Evolutionary conservation across 2,797 vertebrate genomes (phyloP).

Genomic region (Mormyrus proboscirostris): DNA sequence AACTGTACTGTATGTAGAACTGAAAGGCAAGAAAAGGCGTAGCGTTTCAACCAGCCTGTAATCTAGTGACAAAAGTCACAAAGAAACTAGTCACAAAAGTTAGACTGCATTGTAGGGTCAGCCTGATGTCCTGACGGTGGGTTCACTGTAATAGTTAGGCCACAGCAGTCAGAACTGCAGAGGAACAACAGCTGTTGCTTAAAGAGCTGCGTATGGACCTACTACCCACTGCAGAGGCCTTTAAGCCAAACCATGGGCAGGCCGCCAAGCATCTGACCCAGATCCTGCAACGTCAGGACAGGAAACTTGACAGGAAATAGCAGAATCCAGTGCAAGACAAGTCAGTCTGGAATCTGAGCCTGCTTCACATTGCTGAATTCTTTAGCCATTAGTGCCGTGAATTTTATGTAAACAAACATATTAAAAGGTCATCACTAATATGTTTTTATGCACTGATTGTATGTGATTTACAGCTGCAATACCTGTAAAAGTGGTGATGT

Average conservation of each 20-base stretch:
- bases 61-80: neutral
- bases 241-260: neutral
- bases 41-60: neutral
- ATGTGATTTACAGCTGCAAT: neutral
- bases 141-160: neutral
- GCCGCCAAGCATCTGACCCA: neutral
- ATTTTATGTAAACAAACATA: neutral
- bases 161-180: neutral
- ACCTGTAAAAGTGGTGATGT: neutral
- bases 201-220: neutral
- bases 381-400: neutral
- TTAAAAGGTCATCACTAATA: neutral
- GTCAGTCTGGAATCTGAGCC: neutral
- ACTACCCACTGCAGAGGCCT: neutral
- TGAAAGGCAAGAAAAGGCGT: neutral
- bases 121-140: neutral
- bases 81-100: neutral
- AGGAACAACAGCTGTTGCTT: neutral
- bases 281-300: neutral
- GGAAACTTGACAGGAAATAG: neutral
- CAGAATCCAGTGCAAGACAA: neutral
- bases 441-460: neutral
- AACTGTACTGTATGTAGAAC: neutral
- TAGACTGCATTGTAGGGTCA: neutral
- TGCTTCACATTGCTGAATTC: neutral